Conservation (phyloP, 2,113 vertebrate species). For the Motacilla alba region DNA sequence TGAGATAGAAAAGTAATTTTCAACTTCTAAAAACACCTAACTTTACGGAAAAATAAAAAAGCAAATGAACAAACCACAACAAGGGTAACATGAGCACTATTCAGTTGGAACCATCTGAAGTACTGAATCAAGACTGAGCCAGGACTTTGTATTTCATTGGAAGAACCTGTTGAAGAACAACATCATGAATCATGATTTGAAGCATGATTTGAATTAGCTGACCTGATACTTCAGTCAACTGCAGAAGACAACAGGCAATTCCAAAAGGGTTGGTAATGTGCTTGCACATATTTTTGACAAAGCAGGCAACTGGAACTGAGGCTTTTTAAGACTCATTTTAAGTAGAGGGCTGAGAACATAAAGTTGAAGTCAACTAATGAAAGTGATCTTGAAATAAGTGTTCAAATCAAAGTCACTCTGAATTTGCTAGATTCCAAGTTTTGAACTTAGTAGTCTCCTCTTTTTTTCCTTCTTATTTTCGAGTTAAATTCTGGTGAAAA, state of each 20-base stretch:
- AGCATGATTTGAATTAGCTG: background rate
- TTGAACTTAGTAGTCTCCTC: background rate
- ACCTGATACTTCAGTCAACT: background rate
- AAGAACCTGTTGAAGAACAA: background rate
- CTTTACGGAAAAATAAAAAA: background rate
- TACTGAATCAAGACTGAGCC: background rate
- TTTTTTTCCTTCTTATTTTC: background rate
- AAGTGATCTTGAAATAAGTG: background rate
- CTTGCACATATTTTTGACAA: background rate
- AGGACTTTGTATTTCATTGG: background rate
- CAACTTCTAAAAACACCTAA: background rate
- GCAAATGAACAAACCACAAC: background rate
- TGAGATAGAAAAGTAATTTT: background rate
- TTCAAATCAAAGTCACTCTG: background rate
- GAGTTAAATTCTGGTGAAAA: background rate
- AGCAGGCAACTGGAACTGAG: background rate
- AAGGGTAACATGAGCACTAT: background rate
- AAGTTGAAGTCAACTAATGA: background rate
- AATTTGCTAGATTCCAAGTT: background rate
- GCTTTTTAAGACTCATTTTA: background rate
- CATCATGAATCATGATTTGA: background rate
- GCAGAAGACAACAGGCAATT: background rate
- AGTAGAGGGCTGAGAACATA: background rate
- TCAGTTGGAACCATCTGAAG: background rate
- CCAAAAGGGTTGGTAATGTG: background rate